Evolutionary conservation across 2,888 invertebrate species (phyloP), one percentile per base, ranked within the genome.

Genomic region (Brachylomia viminalis): DNA sequence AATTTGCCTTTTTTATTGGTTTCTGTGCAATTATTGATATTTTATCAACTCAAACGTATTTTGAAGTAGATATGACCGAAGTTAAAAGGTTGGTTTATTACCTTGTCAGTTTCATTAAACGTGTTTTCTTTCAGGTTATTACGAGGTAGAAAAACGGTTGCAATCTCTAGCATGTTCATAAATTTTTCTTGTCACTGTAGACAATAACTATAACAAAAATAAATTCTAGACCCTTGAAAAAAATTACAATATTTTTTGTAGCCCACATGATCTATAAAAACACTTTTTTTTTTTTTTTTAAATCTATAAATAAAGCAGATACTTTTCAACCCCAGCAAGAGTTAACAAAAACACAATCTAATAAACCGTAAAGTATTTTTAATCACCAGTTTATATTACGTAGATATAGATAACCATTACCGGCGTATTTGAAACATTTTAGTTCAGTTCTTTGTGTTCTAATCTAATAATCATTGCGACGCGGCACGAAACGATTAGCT

Each of bases 401-500:
- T 82, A 82, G 87, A 84, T 83, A 82, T 82, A 82, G 87, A 84
- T 83, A 82, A 77, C 77, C 72, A 72, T 79, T 84, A 79, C 64
- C 65, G 54, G 66, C 49, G 59, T 78, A 82, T 82, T 87, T 49
- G 78, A 75, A 80, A 81, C 77, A 79, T 84, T 88, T 86, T 75
- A 82, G 67, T 78, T 77, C 49, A 79, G 77, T 85, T 82, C 77
- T 84, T 84, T 83, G 84, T 84, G 86, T 87, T 77, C 73, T 38
- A 79, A 68, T 77, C 73, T 38, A 79, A 68, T 56, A 86, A 87
- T 88, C 82, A 90, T 88, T 85, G 88, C 86, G 61, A 58, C 72
- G 79, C 68, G 85, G 54, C 90, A 90, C 89, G 90, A 68, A 81
- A 88, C 70, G 72, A 72, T 80, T 76, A 62, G 70, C 75, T 75